Conservation (phyloP, 2,113 vertebrate species). For the Brachirus orientalis region DNA sequence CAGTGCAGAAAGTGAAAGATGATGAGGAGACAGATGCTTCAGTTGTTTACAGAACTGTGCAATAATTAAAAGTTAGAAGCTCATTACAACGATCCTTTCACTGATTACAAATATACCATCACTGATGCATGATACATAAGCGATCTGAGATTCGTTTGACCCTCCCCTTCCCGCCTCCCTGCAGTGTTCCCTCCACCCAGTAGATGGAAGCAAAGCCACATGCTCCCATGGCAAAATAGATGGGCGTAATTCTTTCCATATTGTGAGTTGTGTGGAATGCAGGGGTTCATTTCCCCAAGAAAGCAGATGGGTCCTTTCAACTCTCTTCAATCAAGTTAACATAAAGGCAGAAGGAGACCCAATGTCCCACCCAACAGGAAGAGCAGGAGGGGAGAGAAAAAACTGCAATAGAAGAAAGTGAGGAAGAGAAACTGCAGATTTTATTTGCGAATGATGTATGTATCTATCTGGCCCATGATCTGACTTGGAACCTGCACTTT, state of each 20-base stretch:
- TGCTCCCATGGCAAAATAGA: background rate
- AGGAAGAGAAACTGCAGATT: constrained; percentile 35
- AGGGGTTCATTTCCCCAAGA: constrained; percentile 37
- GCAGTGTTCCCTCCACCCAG: constrained; percentile 44
- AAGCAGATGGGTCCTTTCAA: constrained; percentile 70
- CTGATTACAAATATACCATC: constrained; percentile 28
- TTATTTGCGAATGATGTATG: too few species aligned
- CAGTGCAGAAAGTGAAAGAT: constrained; percentile 13
- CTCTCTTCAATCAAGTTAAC: constrained; percentile 71
- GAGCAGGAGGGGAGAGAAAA: constrained; percentile 16
- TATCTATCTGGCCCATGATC: constrained; percentile 44
- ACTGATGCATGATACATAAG: constrained; percentile 18
- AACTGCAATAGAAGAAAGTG: constrained; percentile 21
- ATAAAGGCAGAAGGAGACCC: constrained; percentile 60
- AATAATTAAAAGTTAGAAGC: constrained; percentile 28
- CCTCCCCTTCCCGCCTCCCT: background rate
- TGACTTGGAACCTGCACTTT: constrained; percentile 49
- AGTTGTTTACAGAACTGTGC: constrained; percentile 39
- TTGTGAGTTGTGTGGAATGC: constrained; percentile 55
- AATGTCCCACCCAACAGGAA: constrained; percentile 21
- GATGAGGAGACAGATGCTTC: constrained; percentile 28
- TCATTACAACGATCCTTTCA: constrained; percentile 34
- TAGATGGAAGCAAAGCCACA: constrained; percentile 79
- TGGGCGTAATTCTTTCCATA: constrained; percentile 49
- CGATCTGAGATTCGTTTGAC: background rate